Evolutionary conservation across 1,140 invertebrate species (phyloP), one percentile per base, ranked within the genome.

Genomic region (Triops cancriformis): DNA sequence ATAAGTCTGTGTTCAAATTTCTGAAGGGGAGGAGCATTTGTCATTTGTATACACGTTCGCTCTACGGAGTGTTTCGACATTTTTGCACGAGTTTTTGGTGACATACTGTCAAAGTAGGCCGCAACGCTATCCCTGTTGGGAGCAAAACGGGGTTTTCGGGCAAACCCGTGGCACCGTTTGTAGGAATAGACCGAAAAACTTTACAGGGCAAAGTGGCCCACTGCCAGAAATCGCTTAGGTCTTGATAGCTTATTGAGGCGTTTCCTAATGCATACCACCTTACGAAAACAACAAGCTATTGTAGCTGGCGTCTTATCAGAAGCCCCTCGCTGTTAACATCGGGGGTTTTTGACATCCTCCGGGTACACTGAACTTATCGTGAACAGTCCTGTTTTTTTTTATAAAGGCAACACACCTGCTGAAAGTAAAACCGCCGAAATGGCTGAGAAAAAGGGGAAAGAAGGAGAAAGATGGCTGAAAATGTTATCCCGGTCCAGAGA

Each of bases 211-310:
- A 64, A 9, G 23, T 64, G 51, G 51, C 51, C 23, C 14, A 14
- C 51, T n/a, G 51, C 51, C 51, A 64, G 23, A 23, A 64, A 64
- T 64, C 51, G 51, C 51, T 64, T 64, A 64, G n/a, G 51, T 18
- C 18, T 64, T 64, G n/a, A 64, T 64, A 64, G 51, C 51, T 64
- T 64, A 64, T 64, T 64, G 51, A 64, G 51, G 51, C 51, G 10
- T 64, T 64, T 64, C 51, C 18, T 64, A 64, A 64, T 64, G 23
- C 51, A 64, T 9, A 64, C 51, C 51, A 12, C 51, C 18, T 64
- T 64, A 64, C 51, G 18, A 64, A 64, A 64, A 64, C 51, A 64
- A 64, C 51, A 64, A 23, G 51, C 18, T 64, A 64, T 64, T 64
- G 14, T 64, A 64, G 51, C n/a, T 64, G 51, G 51, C 51, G 23